Evolutionary conservation across 2,113 vertebrate genomes (phyloP).

Genomic region (Bos indicus): DNA sequence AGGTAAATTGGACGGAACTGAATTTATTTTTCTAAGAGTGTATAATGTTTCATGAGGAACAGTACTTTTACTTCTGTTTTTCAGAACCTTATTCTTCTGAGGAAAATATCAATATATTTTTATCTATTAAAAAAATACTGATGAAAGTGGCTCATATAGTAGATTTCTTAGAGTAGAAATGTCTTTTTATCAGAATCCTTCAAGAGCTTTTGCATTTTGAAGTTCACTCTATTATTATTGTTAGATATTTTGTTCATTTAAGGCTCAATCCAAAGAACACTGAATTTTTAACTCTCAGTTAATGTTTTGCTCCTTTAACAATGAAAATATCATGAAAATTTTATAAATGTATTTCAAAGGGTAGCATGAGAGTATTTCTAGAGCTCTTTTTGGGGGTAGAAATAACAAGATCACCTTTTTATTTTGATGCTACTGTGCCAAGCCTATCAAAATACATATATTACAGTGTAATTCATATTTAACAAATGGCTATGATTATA

Average conservation of each 20-base stretch:
- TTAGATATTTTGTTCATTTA: background rate
- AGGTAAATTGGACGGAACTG: background rate
- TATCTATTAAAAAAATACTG: background rate
- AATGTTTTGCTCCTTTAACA: slow-evolving; percentile 13
- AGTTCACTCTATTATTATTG: background rate
- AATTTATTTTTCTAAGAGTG: background rate
- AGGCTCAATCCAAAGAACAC: background rate
- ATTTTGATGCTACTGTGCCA: background rate
- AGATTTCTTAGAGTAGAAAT: background rate
- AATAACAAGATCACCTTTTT: background rate
- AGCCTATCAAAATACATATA: background rate
- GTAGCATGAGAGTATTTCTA: background rate
- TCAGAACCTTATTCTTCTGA: background rate
- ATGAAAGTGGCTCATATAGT: background rate
- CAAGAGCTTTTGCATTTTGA: background rate
- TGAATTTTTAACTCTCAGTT: background rate
- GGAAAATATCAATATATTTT: background rate
- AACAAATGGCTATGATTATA: slow-evolving; percentile 46
- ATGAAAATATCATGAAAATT: background rate
- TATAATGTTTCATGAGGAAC: background rate
- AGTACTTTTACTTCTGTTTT: background rate
- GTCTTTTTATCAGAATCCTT: background rate
- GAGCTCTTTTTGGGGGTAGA: background rate
- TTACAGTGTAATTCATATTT: slow-evolving; percentile 1
- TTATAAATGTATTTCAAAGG: background rate